Conservation (phyloP, 2,888 invertebrate species). For the Phanerotoma sp. region DNA sequence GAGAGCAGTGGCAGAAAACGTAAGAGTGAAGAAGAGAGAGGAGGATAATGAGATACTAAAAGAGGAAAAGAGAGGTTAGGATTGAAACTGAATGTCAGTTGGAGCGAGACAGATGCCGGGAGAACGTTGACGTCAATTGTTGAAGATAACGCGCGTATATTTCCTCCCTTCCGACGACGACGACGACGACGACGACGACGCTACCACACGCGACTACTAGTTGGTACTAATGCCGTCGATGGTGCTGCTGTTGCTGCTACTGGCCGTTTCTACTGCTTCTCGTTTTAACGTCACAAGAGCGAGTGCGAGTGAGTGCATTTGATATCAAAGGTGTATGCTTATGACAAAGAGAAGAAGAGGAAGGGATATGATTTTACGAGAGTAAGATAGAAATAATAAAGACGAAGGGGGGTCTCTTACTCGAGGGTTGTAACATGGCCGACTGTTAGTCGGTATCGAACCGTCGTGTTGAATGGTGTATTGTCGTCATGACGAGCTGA, state of each 20-base stretch:
- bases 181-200: no score
- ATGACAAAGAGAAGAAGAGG: background rate
- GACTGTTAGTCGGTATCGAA: conserved; percentile 54
- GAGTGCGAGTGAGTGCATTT: background rate
- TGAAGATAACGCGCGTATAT: conserved; percentile 46
- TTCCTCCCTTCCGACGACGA: no score
- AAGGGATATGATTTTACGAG: background rate
- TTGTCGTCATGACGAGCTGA: conserved; percentile 29
- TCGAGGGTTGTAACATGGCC: conserved; percentile 50
- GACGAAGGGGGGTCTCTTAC: conserved; percentile 35
- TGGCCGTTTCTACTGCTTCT: background rate
- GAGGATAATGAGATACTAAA: no score
- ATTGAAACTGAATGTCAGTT: background rate
- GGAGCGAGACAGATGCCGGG: conserved; percentile 35
- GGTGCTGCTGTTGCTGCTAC: no score
- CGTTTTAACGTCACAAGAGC: background rate
- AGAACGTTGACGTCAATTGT: conserved; percentile 52
- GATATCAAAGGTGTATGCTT: background rate
- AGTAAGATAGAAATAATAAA: conserved; percentile 9
- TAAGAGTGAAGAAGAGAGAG: no score
- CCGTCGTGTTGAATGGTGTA: conserved; percentile 40
- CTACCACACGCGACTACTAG: no score
- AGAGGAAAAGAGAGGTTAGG: background rate
- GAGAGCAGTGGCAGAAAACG: conserved; percentile 4
- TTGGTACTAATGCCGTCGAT: no score